A percentile compares a stretch with the other conserved stretches of the same genome.
These are phyloP conservation scores for Echinometra lucunter DNA, from an alignment of 53 echinoderm and acorn worm species.

Conservation along the genomic window DNA sequence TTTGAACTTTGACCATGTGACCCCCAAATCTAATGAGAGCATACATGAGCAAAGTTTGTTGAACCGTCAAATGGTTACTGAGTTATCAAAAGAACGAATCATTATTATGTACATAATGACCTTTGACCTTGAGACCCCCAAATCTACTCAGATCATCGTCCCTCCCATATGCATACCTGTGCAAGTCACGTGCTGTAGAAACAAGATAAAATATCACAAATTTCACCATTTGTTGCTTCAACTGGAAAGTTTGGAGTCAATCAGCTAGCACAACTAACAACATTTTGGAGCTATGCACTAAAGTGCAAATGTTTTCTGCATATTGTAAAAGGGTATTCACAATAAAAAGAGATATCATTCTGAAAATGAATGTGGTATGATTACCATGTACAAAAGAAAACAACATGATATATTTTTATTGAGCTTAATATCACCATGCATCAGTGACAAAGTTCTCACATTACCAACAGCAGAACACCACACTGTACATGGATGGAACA, in stretches of 20 bases:
- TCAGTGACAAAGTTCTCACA: not conserved
- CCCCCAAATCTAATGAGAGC: too few relatives aligned
- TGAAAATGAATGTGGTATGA: not conserved
- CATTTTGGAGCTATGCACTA: not conserved
- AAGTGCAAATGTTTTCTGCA: not conserved
- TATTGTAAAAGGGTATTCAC: not conserved
- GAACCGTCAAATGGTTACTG: too few relatives aligned
- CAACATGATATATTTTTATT: not conserved
- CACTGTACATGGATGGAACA: not conserved
- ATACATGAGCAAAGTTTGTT: too few relatives aligned
- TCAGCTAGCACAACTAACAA: not conserved
- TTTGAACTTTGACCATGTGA: too few relatives aligned
- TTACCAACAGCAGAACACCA: not conserved
- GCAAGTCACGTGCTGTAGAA: not conserved
- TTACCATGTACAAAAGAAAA: not conserved
- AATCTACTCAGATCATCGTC: too few relatives aligned
- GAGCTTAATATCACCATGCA: not conserved
- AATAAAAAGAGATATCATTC: not conserved
- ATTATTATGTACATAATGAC: too few relatives aligned
- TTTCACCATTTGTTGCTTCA: not conserved
- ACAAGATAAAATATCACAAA: not conserved
- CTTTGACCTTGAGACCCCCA: too few relatives aligned
- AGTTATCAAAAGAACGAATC: too few relatives aligned
- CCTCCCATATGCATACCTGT: too few relatives aligned
- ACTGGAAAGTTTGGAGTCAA: not conserved